Evolutionary conservation across 2,797 vertebrate species (phyloP).

Genomic region (Tapera naevia): DNA sequence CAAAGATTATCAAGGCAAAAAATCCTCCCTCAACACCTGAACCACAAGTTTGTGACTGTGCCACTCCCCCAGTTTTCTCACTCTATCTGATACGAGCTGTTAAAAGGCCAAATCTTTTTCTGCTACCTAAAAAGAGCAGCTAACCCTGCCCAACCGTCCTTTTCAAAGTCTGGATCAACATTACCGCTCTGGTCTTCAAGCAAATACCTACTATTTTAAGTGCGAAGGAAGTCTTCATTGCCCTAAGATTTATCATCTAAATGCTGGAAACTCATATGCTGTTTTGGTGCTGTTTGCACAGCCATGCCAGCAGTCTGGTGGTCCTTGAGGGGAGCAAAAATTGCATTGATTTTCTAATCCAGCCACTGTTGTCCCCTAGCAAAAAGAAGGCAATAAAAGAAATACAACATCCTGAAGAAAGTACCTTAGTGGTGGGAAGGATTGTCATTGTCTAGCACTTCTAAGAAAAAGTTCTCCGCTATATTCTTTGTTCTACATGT

Average conservation of each 20-base stretch:
- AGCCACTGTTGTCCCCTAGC: neutral
- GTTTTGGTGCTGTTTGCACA: neutral
- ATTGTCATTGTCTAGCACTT: neutral
- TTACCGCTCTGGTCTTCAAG: neutral
- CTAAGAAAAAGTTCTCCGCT: neutral
- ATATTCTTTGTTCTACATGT: neutral
- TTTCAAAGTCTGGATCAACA: no score
- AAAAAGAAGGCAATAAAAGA: neutral
- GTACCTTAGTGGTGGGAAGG: neutral
- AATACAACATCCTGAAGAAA: neutral
- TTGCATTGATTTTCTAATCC: neutral
- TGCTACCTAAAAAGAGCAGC: neutral
- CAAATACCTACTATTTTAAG: neutral
- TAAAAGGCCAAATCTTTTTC: neutral
- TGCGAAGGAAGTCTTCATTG: neutral
- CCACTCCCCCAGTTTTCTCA: neutral
- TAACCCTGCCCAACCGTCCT: neutral
- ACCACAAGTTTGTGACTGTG: neutral
- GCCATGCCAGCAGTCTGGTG: neutral
- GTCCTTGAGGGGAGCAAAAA: neutral
- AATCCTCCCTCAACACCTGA: fast-evolving
- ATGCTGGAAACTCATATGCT: neutral
- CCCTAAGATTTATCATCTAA: neutral
- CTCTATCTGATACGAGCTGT: neutral
- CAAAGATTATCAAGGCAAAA: neutral